Evolutionary conservation across 2,888 invertebrate species (phyloP).

Genomic region (Agrochola lychnidis): DNA sequence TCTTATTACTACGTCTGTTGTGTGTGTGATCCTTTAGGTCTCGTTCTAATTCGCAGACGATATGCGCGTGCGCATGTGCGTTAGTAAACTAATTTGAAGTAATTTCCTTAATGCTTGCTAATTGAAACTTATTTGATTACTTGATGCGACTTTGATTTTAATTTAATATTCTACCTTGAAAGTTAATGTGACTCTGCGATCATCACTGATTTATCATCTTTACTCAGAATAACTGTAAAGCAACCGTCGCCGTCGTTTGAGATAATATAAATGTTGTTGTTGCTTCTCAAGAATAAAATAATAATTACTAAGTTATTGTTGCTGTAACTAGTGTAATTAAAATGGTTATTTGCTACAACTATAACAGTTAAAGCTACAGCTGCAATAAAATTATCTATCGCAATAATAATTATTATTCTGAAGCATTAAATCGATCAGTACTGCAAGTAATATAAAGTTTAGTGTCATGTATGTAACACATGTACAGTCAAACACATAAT

Average conservation of each 20-base stretch:
- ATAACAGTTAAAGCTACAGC: slow-evolving; percentile 12
- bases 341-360: slow-evolving; percentile 1
- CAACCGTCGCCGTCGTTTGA: background rate
- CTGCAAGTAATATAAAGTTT: slow-evolving; percentile 35
- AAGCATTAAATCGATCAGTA: slow-evolving; percentile 30
- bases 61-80: slow-evolving; percentile 17
- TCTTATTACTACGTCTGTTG: slow-evolving; percentile 17
- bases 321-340: slow-evolving; percentile 32
- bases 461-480: slow-evolving; percentile 47
- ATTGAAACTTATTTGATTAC: slow-evolving; percentile 1
- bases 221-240: slow-evolving; percentile 5
- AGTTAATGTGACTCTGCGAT: slow-evolving; percentile 1
- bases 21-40: slow-evolving; percentile 33
- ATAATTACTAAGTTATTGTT: slow-evolving; percentile 1
- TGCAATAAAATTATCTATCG: slow-evolving; percentile 34
- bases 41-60: slow-evolving; percentile 32
- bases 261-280: slow-evolving; percentile 6
- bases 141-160: slow-evolving; percentile 23
- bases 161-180: background rate
- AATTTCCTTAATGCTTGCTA: slow-evolving; percentile 2
- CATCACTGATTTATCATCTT: slow-evolving; percentile 26
- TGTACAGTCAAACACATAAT: slow-evolving; percentile 73
- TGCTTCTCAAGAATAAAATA: slow-evolving; percentile 8
- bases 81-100: slow-evolving; percentile 27
- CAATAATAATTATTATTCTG: slow-evolving; percentile 40